These are phyloP conservation scores for Turritopsis dohrnii DNA, from an alignment of 30 jellyfish, hydroid and myxozoan genomes.

Conservation along the genomic window DNA sequence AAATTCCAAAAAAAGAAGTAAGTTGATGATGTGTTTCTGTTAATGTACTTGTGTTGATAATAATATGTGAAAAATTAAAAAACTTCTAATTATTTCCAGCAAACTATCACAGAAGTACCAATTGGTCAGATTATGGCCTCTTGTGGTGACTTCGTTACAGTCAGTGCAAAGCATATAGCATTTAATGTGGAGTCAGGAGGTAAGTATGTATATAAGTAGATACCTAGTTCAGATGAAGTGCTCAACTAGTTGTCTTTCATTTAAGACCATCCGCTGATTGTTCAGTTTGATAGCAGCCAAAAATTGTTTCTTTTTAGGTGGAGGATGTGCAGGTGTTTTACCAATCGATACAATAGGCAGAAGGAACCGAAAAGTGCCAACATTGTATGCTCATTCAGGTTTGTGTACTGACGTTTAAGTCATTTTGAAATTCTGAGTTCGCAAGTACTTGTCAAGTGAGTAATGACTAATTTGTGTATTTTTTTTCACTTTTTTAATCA, in stretches of 20 bases:
- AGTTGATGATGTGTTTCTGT: background rate
- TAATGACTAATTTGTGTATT: too few relatives aligned
- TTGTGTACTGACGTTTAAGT: background rate
- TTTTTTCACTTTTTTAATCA: background rate
- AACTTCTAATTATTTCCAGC: conserved; percentile 33
- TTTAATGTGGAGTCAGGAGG: conserved; percentile 85
- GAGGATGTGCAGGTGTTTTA: conserved; percentile 81
- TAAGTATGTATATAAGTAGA: background rate
- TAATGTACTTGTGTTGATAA: background rate
- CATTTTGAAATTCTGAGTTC: too few relatives aligned
- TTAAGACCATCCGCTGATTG: background rate
- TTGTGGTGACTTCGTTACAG: conserved; percentile 74
- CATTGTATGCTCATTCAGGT: conserved; percentile 89
- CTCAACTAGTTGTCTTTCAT: too few relatives aligned
- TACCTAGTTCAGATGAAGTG: too few relatives aligned
- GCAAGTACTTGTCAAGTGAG: too few relatives aligned
- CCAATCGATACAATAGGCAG: conserved; percentile 72
- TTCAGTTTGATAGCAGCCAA: background rate
- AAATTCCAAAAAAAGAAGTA: conserved; percentile 87
- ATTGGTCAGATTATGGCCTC: conserved; percentile 70
- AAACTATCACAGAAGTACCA: conserved; percentile 71
- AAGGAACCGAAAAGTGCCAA: conserved; percentile 62
- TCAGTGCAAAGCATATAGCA: conserved; percentile 65
- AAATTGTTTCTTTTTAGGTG: conserved; percentile 40
- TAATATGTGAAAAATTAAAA: background rate